These are phyloP conservation scores for Gallinago paraguaiae DNA, from an alignment of 2,113 vertebrate species.

Conservation along the genomic window DNA sequence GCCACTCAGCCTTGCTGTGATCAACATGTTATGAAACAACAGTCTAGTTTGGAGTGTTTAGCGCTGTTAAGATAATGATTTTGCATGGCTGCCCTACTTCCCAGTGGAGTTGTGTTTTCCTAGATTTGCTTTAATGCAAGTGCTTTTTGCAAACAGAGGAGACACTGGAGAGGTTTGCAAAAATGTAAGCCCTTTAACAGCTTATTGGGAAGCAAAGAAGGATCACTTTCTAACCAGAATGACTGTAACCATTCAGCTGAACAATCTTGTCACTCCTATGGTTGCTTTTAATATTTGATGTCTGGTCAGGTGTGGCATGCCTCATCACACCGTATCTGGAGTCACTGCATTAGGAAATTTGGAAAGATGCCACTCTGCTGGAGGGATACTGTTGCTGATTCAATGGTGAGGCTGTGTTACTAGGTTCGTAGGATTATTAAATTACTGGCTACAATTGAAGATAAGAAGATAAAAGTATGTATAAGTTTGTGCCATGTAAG, in stretches of 20 bases:
- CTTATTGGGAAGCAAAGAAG: conserved; percentile 1
- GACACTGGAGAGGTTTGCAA: not conserved
- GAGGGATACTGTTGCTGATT: not conserved
- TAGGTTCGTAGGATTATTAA: not conserved
- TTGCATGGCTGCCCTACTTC: not conserved
- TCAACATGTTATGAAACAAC: conserved; percentile 42
- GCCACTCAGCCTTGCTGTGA: conserved; percentile 27
- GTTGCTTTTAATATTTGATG: not conserved
- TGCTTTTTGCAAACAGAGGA: conserved; percentile 5
- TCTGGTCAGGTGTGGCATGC: not conserved
- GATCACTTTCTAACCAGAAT: conserved; percentile 21
- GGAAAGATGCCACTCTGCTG: not conserved
- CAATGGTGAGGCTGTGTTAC: not conserved
- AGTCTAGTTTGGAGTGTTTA: not conserved
- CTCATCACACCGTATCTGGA: conserved; percentile 7
- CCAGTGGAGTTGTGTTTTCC: conserved; percentile 8
- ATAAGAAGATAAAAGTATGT: not conserved
- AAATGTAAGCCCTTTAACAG: not conserved
- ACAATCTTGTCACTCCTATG: not conserved
- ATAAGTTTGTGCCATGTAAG: accelerated
- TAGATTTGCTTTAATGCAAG: conserved; percentile 17
- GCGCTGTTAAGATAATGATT: conserved; percentile 36
- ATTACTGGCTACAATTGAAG: not conserved
- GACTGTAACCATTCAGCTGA: not conserved
- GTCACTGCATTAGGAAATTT: not conserved